Conservation (phyloP, 2,888 invertebrate genomes). For the Plebejus melissa region DNA sequence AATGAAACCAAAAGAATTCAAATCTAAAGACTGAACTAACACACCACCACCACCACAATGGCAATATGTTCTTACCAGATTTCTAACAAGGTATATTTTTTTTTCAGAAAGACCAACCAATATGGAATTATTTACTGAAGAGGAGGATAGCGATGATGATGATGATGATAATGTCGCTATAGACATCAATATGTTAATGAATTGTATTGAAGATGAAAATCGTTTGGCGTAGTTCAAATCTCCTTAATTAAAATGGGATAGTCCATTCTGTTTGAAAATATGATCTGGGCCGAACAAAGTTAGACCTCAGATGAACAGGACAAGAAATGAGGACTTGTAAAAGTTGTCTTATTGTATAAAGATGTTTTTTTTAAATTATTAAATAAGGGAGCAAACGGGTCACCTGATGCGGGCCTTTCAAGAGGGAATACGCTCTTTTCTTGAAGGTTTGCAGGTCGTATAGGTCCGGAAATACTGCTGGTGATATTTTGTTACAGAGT, state of each 20-base stretch:
- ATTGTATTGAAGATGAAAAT: constrained; percentile 31
- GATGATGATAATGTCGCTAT: constrained; percentile 40
- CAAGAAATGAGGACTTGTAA: not conserved
- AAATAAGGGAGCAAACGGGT: too few species aligned
- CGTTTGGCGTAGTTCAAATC: not conserved
- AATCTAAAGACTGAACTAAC: too few species aligned
- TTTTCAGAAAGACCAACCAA: not conserved
- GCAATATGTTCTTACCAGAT: too few species aligned
- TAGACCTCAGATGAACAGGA: not conserved
- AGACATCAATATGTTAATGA: constrained; percentile 63
- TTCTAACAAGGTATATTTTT: not conserved
- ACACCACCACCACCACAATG: too few species aligned
- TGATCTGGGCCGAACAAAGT: too few species aligned
- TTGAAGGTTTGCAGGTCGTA: too few species aligned
- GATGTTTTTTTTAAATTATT: too few species aligned
- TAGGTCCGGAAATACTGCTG: too few species aligned
- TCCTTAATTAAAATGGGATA: not conserved
- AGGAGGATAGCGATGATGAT: constrained; percentile 24
- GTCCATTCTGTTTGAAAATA: not conserved
- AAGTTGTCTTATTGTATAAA: not conserved
- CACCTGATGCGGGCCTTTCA: too few species aligned
- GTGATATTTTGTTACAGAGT: too few species aligned
- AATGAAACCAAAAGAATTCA: too few species aligned
- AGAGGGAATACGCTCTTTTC: too few species aligned
- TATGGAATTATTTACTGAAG: not conserved